Conservation (phyloP, 2,888 invertebrate genomes). For the Lithophane socia region DNA sequence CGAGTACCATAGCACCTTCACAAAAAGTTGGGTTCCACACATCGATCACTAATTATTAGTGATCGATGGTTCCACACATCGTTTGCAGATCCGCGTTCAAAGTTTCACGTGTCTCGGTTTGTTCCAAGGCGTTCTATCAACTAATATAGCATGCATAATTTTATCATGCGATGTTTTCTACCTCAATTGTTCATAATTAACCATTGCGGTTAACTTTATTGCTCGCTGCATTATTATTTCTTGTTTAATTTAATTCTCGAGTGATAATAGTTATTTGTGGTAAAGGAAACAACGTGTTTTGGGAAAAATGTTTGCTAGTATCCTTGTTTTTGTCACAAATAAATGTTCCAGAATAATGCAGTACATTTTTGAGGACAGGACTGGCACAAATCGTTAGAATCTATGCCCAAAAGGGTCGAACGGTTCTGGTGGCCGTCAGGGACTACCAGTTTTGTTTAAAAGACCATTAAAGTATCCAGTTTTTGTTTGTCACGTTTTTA, state of each 20-base stretch:
- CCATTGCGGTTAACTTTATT: conserved; percentile 36
- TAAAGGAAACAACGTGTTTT: background rate
- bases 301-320: background rate
- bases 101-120: conserved; percentile 23
- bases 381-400: too few species aligned
- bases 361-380: background rate
- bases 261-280: conserved; percentile 16
- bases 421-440: too few species aligned
- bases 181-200: conserved; percentile 50
- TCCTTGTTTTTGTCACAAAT: conserved; percentile 13
- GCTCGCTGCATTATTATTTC: conserved; percentile 34
- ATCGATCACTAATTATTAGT: too few species aligned
- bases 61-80: background rate
- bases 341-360: background rate
- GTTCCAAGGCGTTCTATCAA: conserved; percentile 36
- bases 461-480: too few species aligned
- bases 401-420: too few species aligned
- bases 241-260: conserved; percentile 47
- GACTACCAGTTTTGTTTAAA: background rate
- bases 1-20: background rate
- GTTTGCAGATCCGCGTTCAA: conserved; percentile 9
- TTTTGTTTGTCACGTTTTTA: background rate
- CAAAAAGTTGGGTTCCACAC: background rate
- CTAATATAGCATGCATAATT: conserved; percentile 48
- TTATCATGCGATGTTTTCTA: conserved; percentile 60